Evolutionary conservation across 2,113 vertebrate species (phyloP).

Genomic region (Poeciliopsis turrubarensis): DNA sequence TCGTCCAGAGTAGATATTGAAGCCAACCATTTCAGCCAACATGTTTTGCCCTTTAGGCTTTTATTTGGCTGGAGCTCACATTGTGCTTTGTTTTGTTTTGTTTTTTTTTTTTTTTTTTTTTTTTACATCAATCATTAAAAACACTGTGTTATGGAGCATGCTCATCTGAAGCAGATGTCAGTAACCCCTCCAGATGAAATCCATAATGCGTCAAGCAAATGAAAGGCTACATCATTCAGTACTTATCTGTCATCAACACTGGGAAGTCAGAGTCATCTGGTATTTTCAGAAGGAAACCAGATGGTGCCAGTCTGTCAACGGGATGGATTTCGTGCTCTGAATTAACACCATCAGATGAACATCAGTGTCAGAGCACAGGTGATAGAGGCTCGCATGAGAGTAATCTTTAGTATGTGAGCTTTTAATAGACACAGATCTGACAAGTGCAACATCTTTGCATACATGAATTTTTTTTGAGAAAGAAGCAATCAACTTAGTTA

Average conservation of each 20-base stretch:
- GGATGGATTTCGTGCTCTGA: slow-evolving; percentile 41
- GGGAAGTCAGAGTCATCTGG: slow-evolving; percentile 17
- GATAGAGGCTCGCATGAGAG: not conserved
- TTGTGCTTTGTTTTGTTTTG: not conserved
- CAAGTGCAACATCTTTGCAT: too few species aligned
- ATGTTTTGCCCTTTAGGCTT: not conserved
- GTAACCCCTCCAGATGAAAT: slow-evolving; percentile 12
- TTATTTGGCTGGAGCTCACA: not conserved
- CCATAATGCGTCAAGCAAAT: slow-evolving; percentile 23
- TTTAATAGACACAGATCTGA: not conserved
- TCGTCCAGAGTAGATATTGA: too few species aligned
- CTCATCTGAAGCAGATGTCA: slow-evolving; percentile 27
- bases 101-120: accelerated
- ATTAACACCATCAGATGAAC: slow-evolving; percentile 52
- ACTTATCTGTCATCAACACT: slow-evolving; percentile 38
- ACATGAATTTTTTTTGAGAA: too few species aligned
- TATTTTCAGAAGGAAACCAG: slow-evolving; percentile 49
- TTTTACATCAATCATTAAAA: not conserved
- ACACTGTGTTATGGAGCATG: slow-evolving; percentile 7
- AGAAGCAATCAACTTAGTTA: too few species aligned
- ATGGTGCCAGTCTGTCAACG: slow-evolving; percentile 37
- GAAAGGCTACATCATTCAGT: slow-evolving; percentile 5
- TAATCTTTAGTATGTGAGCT: not conserved
- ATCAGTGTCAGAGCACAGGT: slow-evolving; percentile 40
- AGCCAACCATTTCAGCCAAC: too few species aligned